Evolutionary conservation across 2,888 invertebrate genomes (phyloP).

Genomic region (Plusia festucae): DNA sequence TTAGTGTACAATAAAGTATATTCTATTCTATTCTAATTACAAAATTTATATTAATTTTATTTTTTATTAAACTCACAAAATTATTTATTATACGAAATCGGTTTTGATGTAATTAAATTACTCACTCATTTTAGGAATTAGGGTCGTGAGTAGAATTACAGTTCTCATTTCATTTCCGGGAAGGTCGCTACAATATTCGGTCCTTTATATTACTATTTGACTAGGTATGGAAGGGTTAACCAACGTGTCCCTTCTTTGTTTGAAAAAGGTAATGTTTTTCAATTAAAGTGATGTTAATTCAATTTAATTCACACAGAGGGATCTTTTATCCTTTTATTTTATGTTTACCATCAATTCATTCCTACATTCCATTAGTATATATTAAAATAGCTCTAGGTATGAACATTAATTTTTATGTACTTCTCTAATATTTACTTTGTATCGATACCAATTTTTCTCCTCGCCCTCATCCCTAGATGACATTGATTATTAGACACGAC

Average conservation of each 20-base stretch:
- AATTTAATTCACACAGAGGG: slow-evolving; percentile 45
- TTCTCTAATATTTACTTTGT: not conserved
- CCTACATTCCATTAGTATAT: not conserved
- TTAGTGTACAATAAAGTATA: too few relatives aligned
- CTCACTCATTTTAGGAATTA: slow-evolving; percentile 1
- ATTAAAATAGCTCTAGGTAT: not conserved
- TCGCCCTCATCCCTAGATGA: not conserved
- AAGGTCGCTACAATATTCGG: not conserved
- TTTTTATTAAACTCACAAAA: too few relatives aligned
- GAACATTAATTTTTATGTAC: not conserved
- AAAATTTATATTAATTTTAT: too few relatives aligned
- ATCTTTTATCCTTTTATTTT: slow-evolving; percentile 22
- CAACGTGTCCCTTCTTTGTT: slow-evolving; percentile 5
- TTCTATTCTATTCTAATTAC: too few relatives aligned
- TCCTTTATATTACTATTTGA: slow-evolving; percentile 3
- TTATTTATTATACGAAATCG: not conserved
- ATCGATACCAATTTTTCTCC: not conserved
- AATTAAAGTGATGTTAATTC: slow-evolving; percentile 44
- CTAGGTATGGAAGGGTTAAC: not conserved
- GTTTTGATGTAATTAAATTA: not conserved
- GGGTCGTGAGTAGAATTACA: not conserved
- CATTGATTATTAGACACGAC: slow-evolving; percentile 8
- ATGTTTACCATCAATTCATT: slow-evolving; percentile 27
- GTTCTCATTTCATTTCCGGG: slow-evolving; percentile 2
- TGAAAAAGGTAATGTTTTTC: slow-evolving; percentile 21